These are phyloP conservation scores for Drosophila repleta DNA, from an alignment of 1,140 invertebrate genomes.

Conservation along the genomic window DNA sequence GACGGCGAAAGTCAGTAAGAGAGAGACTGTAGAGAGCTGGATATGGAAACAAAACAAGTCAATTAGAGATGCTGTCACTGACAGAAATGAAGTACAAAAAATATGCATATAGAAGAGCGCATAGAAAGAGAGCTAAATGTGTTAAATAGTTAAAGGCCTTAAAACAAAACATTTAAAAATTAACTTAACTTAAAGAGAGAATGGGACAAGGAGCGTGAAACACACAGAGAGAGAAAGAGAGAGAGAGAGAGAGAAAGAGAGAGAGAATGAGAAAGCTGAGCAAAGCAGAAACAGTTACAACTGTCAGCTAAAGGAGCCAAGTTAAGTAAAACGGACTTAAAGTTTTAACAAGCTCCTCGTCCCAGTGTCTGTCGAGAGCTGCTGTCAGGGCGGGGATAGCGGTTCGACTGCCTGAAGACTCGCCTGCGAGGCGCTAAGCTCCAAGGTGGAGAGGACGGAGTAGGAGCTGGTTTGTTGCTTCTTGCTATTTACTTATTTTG, in stretches of 20 bases:
- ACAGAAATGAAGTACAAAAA: slow-evolving; percentile 31
- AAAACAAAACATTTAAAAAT: slow-evolving; percentile 55
- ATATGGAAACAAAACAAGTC: slow-evolving; percentile 57
- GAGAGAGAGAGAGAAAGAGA: slow-evolving; percentile 15
- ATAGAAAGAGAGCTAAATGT: slow-evolving; percentile 24
- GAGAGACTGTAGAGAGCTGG: background rate
- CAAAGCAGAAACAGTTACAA: slow-evolving; percentile 73
- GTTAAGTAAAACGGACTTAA: slow-evolving; percentile 82
- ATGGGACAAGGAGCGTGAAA: background rate
- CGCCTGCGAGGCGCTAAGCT: slow-evolving; percentile 52
- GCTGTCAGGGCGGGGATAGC: background rate
- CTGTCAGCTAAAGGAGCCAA: slow-evolving; percentile 78
- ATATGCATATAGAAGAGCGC: background rate
- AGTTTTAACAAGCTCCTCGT: slow-evolving; percentile 79
- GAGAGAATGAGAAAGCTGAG: slow-evolving; percentile 31
- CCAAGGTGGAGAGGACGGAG: slow-evolving; percentile 34
- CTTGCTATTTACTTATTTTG: slow-evolving; percentile 82
- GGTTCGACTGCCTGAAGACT: slow-evolving; percentile 7
- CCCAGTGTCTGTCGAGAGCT: slow-evolving; percentile 58
- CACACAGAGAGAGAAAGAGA: slow-evolving; percentile 7
- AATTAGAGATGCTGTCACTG: slow-evolving; percentile 70
- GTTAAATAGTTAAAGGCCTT: slow-evolving; percentile 52
- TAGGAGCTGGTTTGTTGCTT: slow-evolving; percentile 58
- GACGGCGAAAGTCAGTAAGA: background rate
- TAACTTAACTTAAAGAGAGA: slow-evolving; percentile 43